A percentile compares a stretch with the other conserved stretches of the same genome.
phyloP scores from a whole-genome alignment of 1,140 invertebrate genomes.

The Bombus huntii region DNA sequence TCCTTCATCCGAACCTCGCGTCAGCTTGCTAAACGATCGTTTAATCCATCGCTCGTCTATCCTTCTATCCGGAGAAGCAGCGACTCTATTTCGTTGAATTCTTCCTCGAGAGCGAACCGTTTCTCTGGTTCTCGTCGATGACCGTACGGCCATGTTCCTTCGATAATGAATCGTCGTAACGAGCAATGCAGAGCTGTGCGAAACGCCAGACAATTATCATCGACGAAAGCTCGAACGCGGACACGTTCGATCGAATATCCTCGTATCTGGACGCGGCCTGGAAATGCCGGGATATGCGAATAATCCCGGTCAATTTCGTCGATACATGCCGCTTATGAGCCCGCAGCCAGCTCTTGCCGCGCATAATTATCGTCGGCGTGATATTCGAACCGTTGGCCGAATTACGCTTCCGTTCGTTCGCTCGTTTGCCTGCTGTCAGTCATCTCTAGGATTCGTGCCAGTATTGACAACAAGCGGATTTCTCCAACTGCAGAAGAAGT shows the following conservation, averaged over 20 bases:
- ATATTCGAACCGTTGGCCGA: neutral
- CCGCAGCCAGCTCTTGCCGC: neutral
- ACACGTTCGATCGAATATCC: constrained; percentile 1
- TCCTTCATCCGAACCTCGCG: neutral
- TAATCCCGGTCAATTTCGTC: constrained; percentile 28
- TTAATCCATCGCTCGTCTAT: constrained; percentile 17
- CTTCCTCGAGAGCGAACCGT: neutral
- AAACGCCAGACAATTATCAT: constrained; percentile 19
- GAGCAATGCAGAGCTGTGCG: neutral
- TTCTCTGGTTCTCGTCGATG: neutral
- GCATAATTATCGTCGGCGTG: constrained; percentile 24
- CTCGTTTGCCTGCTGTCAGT: too few relatives aligned
- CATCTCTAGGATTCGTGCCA: too few relatives aligned
- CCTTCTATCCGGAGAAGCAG: neutral
- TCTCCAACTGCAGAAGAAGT: neutral
- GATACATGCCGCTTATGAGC: constrained; percentile 12
- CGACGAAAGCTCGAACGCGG: neutral
- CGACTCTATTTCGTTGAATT: too few relatives aligned
- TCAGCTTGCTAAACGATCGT: constrained; percentile 13
- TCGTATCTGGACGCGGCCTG: neutral
- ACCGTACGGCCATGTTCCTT: neutral
- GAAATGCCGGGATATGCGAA: constrained; percentile 18
- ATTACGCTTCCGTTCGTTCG: neutral
- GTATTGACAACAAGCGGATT: neutral
- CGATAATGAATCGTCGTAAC: neutral